Evolutionary conservation across 2,113 vertebrate genomes (phyloP).

Genomic region (Atrichornis clamosus): DNA sequence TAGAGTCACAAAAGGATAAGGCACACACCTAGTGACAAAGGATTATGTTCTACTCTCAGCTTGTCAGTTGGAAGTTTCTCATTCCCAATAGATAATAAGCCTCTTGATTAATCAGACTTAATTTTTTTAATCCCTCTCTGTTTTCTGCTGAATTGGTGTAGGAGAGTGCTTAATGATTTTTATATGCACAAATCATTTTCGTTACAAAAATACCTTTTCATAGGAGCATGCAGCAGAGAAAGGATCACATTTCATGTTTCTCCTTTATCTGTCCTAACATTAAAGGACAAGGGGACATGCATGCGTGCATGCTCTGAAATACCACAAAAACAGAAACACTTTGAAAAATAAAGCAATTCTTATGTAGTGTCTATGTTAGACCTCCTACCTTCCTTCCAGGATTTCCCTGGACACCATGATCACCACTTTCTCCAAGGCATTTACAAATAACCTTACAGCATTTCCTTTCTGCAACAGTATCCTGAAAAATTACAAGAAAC

Average conservation of each 20-base stretch:
- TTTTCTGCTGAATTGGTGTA: not conserved
- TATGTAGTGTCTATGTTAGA: not conserved
- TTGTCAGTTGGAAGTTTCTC: not conserved
- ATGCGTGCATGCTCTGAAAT: not conserved
- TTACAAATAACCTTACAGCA: conserved; percentile 83
- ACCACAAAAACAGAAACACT: not conserved
- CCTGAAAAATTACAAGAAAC: conserved; percentile 59
- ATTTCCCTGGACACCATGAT: conserved; percentile 67
- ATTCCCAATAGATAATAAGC: not conserved
- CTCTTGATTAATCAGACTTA: not conserved
- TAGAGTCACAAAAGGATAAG: not conserved
- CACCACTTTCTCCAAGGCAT: conserved; percentile 80
- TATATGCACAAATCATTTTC: not conserved
- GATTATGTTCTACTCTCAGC: not conserved
- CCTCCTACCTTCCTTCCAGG: conserved; percentile 77
- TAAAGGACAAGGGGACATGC: not conserved
- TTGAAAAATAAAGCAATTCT: not conserved
- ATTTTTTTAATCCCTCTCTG: not conserved
- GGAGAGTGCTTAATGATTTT: not conserved
- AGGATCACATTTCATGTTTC: not conserved
- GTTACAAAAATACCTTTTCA: not conserved
- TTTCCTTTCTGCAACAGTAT: conserved; percentile 74
- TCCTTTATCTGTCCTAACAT: not conserved
- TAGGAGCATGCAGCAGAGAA: not conserved
- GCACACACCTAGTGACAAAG: not conserved